Percentiles rank a stretch among this genome's conserved stretches.
Conservation (phyloP, 2,797 vertebrate species). For the Oophaga sylvatica region DNA sequence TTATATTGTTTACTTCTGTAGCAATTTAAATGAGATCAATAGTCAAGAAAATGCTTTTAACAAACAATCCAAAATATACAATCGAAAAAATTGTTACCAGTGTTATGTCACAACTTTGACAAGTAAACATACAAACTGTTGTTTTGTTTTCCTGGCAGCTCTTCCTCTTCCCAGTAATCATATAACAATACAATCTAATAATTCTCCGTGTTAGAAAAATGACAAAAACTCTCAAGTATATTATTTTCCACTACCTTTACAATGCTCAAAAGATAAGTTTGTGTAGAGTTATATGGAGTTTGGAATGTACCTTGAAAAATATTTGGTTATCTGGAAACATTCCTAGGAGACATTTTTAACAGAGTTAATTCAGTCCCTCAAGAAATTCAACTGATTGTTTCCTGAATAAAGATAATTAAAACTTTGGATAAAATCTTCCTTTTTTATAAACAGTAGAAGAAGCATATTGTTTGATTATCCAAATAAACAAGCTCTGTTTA, state of each 20-base stretch:
- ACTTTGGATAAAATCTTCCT: constrained; percentile 51
- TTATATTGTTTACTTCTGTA: constrained; percentile 60
- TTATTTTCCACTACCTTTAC: neutral
- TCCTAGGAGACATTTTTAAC: constrained; percentile 32
- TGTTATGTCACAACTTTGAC: constrained; percentile 59
- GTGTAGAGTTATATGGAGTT: neutral
- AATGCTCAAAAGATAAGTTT: constrained; percentile 6
- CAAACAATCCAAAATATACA: constrained; percentile 59
- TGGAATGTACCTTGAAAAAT: constrained; percentile 11
- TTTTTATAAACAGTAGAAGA: constrained; percentile 47
- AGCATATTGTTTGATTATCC: constrained; percentile 48
- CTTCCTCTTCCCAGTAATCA: neutral
- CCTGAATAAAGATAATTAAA: constrained; percentile 52
- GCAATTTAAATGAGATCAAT: constrained; percentile 58
- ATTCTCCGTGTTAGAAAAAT: neutral
- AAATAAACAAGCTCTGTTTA: constrained; percentile 29
- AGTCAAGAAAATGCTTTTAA: constrained; percentile 59
- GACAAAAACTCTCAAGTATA: neutral
- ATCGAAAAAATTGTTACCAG: constrained; percentile 53
- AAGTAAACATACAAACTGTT: constrained; percentile 48
- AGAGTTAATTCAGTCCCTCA: constrained; percentile 31
- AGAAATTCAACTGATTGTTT: constrained; percentile 55
- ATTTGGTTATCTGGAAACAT: constrained; percentile 43
- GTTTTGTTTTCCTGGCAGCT: constrained; percentile 11
- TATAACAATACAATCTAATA: neutral